Percentiles rank a stretch among this genome's conserved stretches.
These are phyloP conservation scores for Stichodactyla mertensii DNA, from an alignment of 64 coral and sea anemone species.

Conservation along the genomic window DNA sequence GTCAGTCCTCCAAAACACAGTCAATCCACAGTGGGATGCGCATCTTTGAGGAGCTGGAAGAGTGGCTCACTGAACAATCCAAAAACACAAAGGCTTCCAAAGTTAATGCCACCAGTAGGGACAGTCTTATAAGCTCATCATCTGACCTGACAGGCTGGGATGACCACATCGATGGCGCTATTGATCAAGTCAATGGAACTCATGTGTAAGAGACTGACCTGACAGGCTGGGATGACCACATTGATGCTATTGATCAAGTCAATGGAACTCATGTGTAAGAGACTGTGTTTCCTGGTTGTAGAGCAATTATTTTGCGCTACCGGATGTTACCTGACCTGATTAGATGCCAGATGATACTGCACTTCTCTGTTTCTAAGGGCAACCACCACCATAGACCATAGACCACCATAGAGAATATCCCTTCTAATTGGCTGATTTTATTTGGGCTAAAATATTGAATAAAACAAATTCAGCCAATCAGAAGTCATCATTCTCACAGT, in stretches of 20 bases:
- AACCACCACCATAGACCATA: too few relatives aligned
- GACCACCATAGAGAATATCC: too few relatives aligned
- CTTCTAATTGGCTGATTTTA: too few relatives aligned
- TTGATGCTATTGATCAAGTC: conserved; percentile 64
- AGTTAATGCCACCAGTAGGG: conserved; percentile 56
- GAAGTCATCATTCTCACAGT: too few relatives aligned
- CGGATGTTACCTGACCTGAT: too few relatives aligned
- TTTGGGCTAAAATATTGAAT: too few relatives aligned
- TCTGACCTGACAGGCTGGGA: conserved; percentile 81
- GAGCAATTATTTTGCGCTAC: too few relatives aligned
- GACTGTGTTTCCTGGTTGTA: too few relatives aligned
- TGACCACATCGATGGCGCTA: conserved; percentile 51
- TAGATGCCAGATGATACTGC: too few relatives aligned
- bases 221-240: conserved; percentile 75
- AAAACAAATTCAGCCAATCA: too few relatives aligned
- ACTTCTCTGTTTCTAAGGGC: too few relatives aligned
- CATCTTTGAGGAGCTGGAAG: conserved; percentile 60
- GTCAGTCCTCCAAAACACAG: background rate
- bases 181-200: conserved; percentile 80
- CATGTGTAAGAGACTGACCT: conserved; percentile 64
- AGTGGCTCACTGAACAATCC: conserved; percentile 72
- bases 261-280: conserved; percentile 76
- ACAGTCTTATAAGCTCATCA: conserved; percentile 78
- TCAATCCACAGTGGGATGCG: conserved; percentile 10
- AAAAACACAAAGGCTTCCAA: conserved; percentile 41